Evolutionary conservation across 2,113 vertebrate genomes (phyloP), one percentile per base, ranked within the genome.

Genomic region (Oryzias curvinotus): DNA sequence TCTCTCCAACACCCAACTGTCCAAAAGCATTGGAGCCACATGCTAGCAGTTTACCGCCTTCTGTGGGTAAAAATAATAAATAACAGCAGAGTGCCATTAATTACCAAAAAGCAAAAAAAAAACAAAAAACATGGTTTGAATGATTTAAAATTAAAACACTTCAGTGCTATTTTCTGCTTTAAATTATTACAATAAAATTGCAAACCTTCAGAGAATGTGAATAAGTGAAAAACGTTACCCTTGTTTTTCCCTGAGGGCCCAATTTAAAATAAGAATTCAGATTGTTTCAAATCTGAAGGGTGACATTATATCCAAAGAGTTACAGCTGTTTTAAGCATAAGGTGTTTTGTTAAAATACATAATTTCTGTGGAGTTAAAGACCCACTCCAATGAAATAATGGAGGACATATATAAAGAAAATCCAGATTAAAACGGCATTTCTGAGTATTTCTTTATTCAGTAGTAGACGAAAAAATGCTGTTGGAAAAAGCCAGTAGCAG

Each of bases 1-100:
- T 57, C 5, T 83, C 68, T 53, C 91, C 88, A 78, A 94, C 59
- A 77, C 96, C 96, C 63, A 98, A 77, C 25, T 98, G 96, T 64
- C 95, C 94, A 62, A 95, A 98, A 36, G 86, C 84, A 68, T 98
- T 98, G 57, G 96, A 97, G 45, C 96, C 96, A 85, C 95, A 98
- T 4, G 94, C 90, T 17, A 96, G 73, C 52, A 96, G 78, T 5
- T 90, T 81, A 36, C 95, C 94, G 70, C 58, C 77, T 75, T 85
- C 96, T 97, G 86, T 56, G 12, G 85, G 81, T 28, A 30, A 42
- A 21, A n/a, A n/a, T n/a, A n/a, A n/a, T n/a, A 60, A n/a, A 89
- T 30, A 65, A 59, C 76, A 61, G 46, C 17, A 52, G 71, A 52
- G 28, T 0, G 3, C 72, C 45, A 8, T 13, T 25, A 12, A 53